Evolutionary conservation across 2,888 invertebrate species (phyloP), one percentile per base, ranked within the genome.

Genomic region (Himalopsyche tibetana): DNA sequence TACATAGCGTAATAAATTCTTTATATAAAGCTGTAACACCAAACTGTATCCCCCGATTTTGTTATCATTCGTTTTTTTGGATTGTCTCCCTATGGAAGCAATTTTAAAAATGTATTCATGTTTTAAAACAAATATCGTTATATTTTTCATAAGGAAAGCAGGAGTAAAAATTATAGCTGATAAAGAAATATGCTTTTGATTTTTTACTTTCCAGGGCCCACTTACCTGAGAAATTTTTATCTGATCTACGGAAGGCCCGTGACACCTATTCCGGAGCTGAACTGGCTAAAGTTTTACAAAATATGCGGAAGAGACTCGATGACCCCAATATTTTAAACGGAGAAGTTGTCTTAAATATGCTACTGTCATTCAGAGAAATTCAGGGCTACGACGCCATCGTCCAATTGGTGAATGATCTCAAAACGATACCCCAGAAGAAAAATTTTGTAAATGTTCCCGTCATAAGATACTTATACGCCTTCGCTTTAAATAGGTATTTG

Each of bases 351-450:
- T 95, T 98, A 88, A 98, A 98, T 91, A 97, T 99, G 94, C 94
- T 99, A 86, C 96, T 98, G 90, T 98, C 98, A 1, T 97, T 97
- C 90, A 93, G 98, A 36, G 98, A 98, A 91, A 96, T 97, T 89
- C 98, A 98, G 94, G 98, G 98, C 91, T 99, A 99, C 90, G 98
- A 99, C 92, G 97, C 98, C 0, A 99, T 99, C 96, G 99, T 99
- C 36, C 97, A 97, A 89, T 94, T 99, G 79, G 98, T 99, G 0
- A 98, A 98, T 90, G 99, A 99, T 91, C 92, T 99, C 88, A 96
- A 96, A 90, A 96, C 97, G 3, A 95, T 99, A 88, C 98, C 98
- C 89, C 97, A 96, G 89, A 95, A 97, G 88, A 96, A 96, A 90
- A 97, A 97, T 91, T 97, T 97, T 91, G 95, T 97, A 51, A 97